Conservation (phyloP, 1,140 invertebrate genomes). For the Euwallacea similis region DNA sequence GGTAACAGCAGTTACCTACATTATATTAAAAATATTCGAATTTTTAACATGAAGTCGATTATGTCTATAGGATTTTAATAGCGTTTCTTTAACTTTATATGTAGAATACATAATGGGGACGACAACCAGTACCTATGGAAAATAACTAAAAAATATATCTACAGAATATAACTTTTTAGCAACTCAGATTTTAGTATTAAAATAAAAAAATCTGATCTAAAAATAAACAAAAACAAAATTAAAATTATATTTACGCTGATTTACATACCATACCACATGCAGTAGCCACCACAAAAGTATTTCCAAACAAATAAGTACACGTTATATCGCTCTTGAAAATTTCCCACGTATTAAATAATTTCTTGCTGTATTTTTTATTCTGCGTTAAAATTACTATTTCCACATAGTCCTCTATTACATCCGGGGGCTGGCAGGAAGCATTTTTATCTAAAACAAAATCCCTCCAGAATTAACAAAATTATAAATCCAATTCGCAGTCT, state of each 20-base stretch:
- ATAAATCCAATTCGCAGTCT: background rate
- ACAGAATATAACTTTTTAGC: too few relatives aligned
- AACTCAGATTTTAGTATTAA: too few relatives aligned
- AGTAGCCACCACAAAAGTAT: slow-evolving; percentile 48
- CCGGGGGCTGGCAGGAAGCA: slow-evolving; percentile 18
- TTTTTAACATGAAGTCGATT: too few relatives aligned
- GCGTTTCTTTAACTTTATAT: too few relatives aligned
- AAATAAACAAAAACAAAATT: too few relatives aligned
- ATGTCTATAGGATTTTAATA: too few relatives aligned
- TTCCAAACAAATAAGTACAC: slow-evolving; percentile 51
- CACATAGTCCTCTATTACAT: slow-evolving; percentile 45
- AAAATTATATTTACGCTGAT: too few relatives aligned
- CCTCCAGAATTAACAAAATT: background rate
- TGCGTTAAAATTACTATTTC: slow-evolving; percentile 49
- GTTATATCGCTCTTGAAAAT: slow-evolving; percentile 48
- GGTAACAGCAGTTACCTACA: background rate
- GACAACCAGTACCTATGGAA: too few relatives aligned
- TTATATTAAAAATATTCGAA: too few relatives aligned
- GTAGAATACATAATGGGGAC: too few relatives aligned
- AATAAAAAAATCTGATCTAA: too few relatives aligned
- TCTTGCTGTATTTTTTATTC: slow-evolving; percentile 45
- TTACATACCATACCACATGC: slow-evolving; percentile 48
- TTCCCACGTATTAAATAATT: slow-evolving; percentile 50
- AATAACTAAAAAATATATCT: too few relatives aligned
- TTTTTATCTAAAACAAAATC: slow-evolving; percentile 39